Evolutionary conservation across 2,888 invertebrate genomes (phyloP).

Genomic region (Metallyticus violacea): DNA sequence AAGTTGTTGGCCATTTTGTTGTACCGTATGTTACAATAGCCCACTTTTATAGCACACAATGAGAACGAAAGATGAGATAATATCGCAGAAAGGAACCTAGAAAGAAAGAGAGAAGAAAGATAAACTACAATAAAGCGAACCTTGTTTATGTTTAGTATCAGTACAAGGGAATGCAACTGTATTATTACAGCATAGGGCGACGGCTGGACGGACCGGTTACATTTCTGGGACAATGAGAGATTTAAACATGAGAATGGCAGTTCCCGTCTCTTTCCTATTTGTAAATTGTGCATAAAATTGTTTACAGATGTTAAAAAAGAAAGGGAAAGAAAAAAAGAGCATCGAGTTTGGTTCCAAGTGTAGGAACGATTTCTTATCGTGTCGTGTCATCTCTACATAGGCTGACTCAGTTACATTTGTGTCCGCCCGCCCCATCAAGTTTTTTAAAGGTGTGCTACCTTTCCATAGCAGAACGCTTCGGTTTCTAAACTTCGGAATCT

Average conservation of each 20-base stretch:
- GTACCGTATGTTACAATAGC: not conserved
- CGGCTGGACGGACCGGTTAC: not conserved
- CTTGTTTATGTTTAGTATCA: not conserved
- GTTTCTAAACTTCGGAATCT: no score
- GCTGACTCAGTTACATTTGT: no score
- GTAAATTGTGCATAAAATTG: slow-evolving; percentile 21
- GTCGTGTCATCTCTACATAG: not conserved
- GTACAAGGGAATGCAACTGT: not conserved
- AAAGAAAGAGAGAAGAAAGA: not conserved
- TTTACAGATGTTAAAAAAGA: not conserved
- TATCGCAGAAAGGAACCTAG: not conserved
- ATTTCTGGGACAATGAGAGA: not conserved
- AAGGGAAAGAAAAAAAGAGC: not conserved
- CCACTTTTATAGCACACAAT: not conserved
- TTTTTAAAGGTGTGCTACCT: not conserved
- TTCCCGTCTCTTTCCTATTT: not conserved
- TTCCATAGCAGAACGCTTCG: no score
- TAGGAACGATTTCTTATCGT: not conserved
- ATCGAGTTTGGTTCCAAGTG: not conserved
- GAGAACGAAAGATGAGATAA: not conserved
- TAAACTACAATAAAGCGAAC: not conserved
- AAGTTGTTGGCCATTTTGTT: not conserved
- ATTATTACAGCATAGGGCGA: not conserved
- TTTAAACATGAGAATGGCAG: not conserved
- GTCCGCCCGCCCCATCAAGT: no score